A percentile compares a stretch with the other conserved stretches of the same genome.
Evolutionary conservation across 2,113 vertebrate species (phyloP).

Genomic region (Halcyon malimbica): DNA sequence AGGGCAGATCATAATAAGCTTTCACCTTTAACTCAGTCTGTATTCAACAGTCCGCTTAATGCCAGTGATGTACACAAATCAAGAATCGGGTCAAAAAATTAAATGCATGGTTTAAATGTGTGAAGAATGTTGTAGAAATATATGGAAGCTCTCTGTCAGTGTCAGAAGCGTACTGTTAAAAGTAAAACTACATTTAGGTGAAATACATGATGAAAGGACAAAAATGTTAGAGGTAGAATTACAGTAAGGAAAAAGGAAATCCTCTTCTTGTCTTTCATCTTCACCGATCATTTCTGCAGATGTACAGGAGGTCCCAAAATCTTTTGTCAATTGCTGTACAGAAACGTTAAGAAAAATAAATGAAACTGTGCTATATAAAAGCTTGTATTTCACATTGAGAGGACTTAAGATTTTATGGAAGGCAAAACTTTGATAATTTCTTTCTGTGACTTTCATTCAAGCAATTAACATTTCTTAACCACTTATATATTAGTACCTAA

Average conservation of each 20-base stretch:
- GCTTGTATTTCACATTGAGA: background rate
- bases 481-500: background rate
- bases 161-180: background rate
- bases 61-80: background rate
- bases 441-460: background rate
- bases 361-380: background rate
- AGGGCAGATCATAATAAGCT: background rate
- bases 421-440: background rate
- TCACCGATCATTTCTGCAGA: background rate
- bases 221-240: background rate
- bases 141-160: background rate
- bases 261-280: background rate
- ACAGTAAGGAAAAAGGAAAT: background rate
- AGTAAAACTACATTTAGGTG: background rate
- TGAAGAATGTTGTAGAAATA: background rate
- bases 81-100: background rate
- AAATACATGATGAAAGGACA: background rate
- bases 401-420: background rate
- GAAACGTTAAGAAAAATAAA: background rate
- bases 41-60: background rate
- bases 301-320: background rate
- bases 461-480: background rate
- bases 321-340: background rate
- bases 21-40: background rate
- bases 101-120: fast-evolving